A percentile compares a stretch with the other conserved stretches of the same genome.
Conservation (phyloP, 2,797 vertebrate species). For the Sebastes hubbsi region DNA sequence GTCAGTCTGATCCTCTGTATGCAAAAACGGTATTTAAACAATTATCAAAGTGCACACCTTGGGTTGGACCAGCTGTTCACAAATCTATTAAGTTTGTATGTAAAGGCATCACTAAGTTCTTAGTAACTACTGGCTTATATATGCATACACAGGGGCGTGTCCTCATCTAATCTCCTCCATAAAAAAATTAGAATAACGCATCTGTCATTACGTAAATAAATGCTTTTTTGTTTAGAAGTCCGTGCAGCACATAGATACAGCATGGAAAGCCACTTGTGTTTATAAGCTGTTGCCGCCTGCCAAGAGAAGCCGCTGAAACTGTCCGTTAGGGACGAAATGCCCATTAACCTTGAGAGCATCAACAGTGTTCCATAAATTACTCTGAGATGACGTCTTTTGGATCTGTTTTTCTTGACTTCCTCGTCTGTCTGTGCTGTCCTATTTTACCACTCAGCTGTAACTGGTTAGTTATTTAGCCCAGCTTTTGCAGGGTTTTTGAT, state of each 20-base stretch:
- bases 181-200: not conserved
- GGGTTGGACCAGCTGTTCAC: not conserved
- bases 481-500: conserved; percentile 14
- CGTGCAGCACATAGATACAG: not conserved
- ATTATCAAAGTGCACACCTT: not conserved
- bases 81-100: not conserved
- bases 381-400: not conserved
- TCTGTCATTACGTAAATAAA: not conserved
- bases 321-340: not conserved
- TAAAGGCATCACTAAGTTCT: not conserved
- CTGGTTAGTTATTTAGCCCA: conserved; percentile 8
- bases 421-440: conserved; percentile 6
- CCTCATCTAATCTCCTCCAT: not conserved
- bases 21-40: not conserved
- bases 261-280: not conserved
- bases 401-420: conserved; percentile 14
- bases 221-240: not conserved
- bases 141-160: not conserved
- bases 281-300: not conserved
- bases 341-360: conserved; percentile 30
- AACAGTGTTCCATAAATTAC: conserved; percentile 15
- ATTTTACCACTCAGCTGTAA: conserved; percentile 19
- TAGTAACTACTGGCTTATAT: not conserved
- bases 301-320: conserved; percentile 13
- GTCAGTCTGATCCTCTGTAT: not conserved